Base-by-base conservation (phyloP, 1,140 invertebrate genomes). In the Brachionus koreanus region DNA sequence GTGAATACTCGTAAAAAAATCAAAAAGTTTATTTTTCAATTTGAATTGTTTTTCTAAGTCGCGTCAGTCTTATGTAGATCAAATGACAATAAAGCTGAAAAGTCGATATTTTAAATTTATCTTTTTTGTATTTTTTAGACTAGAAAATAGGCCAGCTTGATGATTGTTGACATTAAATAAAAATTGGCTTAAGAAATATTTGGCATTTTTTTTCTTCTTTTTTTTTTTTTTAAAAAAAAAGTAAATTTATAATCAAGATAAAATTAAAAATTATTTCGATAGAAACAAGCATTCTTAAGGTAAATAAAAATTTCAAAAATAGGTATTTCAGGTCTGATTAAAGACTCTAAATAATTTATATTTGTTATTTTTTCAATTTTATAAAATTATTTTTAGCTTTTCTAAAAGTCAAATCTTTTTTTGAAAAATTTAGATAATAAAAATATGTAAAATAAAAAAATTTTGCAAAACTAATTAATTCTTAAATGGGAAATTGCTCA, bases 401-500 rank as follows among this genome's bases (percentile, higher is more conserved):
- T 57, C 5, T 19, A 29, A 29, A 3, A 29, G 29, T 29, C 29
- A 2, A 29, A 29, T 2, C 19, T 57, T 57, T 57, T 57, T 57
- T 57, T 57, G 19, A 1, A 57, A 57, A 1, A 57, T 57, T 57
- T 57, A 57, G 49, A 57, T 57, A 19, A 57, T 19, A 57, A 69
- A 69, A 69, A 57, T 69, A 69, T 69, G 65, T 69, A 69, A 69
- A 16, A 69, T 39, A 69, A 16, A 35, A 69, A 69, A 42, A 19
- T 39, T 69, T 37, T 16, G 19, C 13, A 69, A 61, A 61, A 25
- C 13, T 39, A 57, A 79, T 35, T 65, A 23, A 23, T 79, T 79
- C 57, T 61, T 57, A 63, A 65, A 79, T 79, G 76, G 76, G 76
- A 37, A 79, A 79, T 65, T 79, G 76, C 35, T 79, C 76, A 35